These are phyloP conservation scores for Julus scandinavius DNA, from an alignment of 2,888 invertebrate genomes.

Conservation along the genomic window DNA sequence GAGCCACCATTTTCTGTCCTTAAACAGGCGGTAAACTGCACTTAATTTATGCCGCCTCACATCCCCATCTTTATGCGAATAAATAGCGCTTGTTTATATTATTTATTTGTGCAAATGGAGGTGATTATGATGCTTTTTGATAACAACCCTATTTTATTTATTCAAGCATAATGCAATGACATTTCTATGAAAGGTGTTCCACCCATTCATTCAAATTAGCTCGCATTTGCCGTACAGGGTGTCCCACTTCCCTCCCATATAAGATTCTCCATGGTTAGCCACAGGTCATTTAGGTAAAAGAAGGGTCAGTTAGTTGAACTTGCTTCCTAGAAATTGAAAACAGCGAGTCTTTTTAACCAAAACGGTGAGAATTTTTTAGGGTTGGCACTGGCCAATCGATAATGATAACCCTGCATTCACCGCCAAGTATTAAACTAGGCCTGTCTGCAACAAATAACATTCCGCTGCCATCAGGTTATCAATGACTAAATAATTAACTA, in stretches of 20 bases:
- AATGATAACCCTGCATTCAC: not conserved
- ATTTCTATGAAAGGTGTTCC: constrained; percentile 40
- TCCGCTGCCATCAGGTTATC: constrained; percentile 11
- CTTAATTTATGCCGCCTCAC: constrained; percentile 32
- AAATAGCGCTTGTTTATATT: constrained; percentile 21
- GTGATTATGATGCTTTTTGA: constrained; percentile 42
- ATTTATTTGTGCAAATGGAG: constrained; percentile 37
- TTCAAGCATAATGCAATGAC: constrained; percentile 43
- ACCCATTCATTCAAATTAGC: constrained; percentile 42
- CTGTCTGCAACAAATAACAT: not conserved
- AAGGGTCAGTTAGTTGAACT: not conserved
- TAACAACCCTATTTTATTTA: constrained; percentile 26
- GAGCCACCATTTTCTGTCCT: not conserved
- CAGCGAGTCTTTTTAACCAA: not conserved
- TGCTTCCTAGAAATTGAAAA: not conserved
- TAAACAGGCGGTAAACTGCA: not conserved
- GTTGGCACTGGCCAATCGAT: not conserved
- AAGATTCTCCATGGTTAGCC: too few species aligned
- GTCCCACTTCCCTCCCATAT: not conserved
- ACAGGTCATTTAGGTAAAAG: not conserved
- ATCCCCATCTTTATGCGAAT: constrained; percentile 31
- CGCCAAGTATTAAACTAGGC: not conserved
- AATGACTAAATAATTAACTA: constrained; percentile 2
- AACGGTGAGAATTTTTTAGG: not conserved
- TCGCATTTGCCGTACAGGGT: not conserved